A percentile compares a stretch with the other conserved stretches of the same genome.
These are phyloP conservation scores for Sceloporus undulatus DNA, from an alignment of 2,113 vertebrate genomes.

Conservation along the genomic window DNA sequence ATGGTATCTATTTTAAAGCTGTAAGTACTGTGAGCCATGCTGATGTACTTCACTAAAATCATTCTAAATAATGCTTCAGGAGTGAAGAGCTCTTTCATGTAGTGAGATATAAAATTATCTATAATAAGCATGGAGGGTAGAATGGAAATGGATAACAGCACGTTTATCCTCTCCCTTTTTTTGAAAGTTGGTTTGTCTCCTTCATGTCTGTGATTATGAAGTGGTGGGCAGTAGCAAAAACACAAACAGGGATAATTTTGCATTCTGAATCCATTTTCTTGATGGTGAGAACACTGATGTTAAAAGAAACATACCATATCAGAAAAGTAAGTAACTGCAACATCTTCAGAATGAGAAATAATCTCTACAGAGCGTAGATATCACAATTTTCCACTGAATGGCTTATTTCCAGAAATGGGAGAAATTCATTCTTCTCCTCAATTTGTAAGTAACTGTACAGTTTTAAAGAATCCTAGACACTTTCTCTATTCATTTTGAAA, in stretches of 20 bases:
- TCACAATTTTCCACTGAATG: no score
- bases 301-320: not conserved
- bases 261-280: accelerated
- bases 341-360: no score
- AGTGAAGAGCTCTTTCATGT: not conserved
- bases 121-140: not conserved
- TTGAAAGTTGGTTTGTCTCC: not conserved
- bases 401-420: no score
- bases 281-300: accelerated
- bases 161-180: not conserved
- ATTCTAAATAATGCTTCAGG: not conserved
- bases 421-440: no score
- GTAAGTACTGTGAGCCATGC: not conserved
- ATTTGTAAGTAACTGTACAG: no score
- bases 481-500: no score
- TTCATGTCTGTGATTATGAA: not conserved
- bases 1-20: not conserved
- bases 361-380: no score
- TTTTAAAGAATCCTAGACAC: no score
- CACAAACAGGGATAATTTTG: not conserved
- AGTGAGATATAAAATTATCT: not conserved
- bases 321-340: no score
- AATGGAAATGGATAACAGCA: no score
- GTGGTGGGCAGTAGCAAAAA: not conserved
- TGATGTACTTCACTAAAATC: not conserved